Base-by-base conservation (phyloP, 2,888 invertebrate genomes). In the Xestia sexstrigata region DNA sequence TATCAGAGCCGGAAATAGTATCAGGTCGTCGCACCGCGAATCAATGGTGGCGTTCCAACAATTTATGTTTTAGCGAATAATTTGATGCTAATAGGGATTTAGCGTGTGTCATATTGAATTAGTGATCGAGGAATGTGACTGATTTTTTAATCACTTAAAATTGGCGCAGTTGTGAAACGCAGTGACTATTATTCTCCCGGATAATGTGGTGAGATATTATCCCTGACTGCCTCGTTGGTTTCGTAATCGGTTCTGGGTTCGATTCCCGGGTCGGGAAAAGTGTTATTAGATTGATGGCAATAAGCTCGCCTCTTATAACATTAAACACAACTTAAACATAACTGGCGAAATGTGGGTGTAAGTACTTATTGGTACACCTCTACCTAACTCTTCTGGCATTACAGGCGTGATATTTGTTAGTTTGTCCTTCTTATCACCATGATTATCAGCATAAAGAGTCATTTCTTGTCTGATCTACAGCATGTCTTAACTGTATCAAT, bases 1-100 rank as follows among this genome's bases (percentile, higher is more conserved):
- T 91, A 88, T 89, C 79, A 74, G 76, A 83, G 79, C 82, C 87
- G 78, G 55, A 89, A 91, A 91, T 91, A 90, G 88, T 78, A 76
- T 70, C 79, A 85, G 91, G 89, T 88, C 91, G 87, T 67, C 87
- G 91, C 81, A 82, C 90, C 83, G 77, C 73, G 70, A 75, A 80
- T 83, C 72, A 78, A 75, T 74, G 42, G 47, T 73, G 78, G 67
- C 49, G 73, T 65, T 74, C 11, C 76, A 71, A 73, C 63, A 84
- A 84, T 75, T 72, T 55, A 70, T 69, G 55, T 77, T 82, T 72
- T 70, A 72, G 73, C n/a, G 13, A 60, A 58, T 79, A 79, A 74
- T 63, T 83, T 62, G 5, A 79, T 62, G 60, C 30, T 69, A 84
- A 73, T 79, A 42, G 52, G 26, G 15, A 35, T 8, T 70, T 26